Evolutionary conservation across 2,888 invertebrate genomes (phyloP).

Genomic region (Chrysodeixis includens): DNA sequence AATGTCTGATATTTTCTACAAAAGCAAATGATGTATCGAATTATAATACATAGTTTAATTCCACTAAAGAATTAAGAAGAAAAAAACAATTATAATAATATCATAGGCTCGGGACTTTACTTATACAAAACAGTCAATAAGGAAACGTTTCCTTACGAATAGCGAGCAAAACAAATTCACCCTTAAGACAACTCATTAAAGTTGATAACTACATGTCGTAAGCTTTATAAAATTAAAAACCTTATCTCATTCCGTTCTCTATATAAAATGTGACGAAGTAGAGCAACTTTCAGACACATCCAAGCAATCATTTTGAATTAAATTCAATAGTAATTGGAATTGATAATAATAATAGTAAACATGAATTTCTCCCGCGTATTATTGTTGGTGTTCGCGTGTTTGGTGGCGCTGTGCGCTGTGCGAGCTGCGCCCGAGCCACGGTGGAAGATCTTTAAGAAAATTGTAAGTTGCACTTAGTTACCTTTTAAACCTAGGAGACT

Average conservation of each 20-base stretch:
- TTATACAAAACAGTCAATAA: background rate
- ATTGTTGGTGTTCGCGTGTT: slow-evolving; percentile 55
- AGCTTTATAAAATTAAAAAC: background rate
- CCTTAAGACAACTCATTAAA: background rate
- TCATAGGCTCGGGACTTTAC: slow-evolving; percentile 1
- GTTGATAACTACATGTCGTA: background rate
- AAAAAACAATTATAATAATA: background rate
- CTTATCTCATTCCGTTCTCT: background rate
- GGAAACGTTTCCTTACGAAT: background rate
- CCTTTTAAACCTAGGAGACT: too few species aligned
- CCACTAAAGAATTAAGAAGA: background rate
- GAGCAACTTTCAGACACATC: background rate
- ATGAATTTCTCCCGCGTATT: slow-evolving; percentile 67
- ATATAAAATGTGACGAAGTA: background rate
- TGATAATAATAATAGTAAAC: slow-evolving; percentile 30
- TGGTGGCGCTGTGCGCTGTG: slow-evolving; percentile 55
- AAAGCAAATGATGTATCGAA: background rate
- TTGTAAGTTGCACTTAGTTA: slow-evolving; percentile 57
- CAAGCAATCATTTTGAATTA: background rate
- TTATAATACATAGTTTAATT: background rate
- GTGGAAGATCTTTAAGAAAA: slow-evolving; percentile 70
- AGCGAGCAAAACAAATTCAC: background rate
- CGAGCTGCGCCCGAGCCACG: slow-evolving; percentile 64
- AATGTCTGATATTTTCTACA: too few species aligned
- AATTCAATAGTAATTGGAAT: background rate